Base-by-base conservation (phyloP, 2,113 vertebrate species). In the mouse (Mus musculus) region DNA sequence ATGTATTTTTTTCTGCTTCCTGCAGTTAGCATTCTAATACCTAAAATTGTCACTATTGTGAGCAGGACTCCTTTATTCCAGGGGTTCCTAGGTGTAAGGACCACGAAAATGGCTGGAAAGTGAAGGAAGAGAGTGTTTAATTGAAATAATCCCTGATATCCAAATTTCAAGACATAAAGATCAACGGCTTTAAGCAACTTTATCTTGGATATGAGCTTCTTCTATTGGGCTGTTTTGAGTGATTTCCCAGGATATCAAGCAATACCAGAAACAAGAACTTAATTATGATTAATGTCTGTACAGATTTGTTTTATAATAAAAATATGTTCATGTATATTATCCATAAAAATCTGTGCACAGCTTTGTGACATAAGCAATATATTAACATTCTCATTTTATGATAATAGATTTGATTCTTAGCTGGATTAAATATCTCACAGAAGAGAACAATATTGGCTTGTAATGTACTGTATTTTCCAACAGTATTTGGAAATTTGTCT, bases 371-470 rank as follows among this genome's bases (percentile, higher is more conserved):
- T 61, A 72, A 81, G 28, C 11, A 67, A 94, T 88, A 65, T 92
- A 52, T 94, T 93, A 88, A 28, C 59, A 69, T 91, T 26, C 14
- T 76, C 6, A 49, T 81, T 71, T 95, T 63, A 75, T 69, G 4
- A n/a, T 42, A 95, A 77, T 46, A 88, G 1, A 54, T 94, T 93
- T 90, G 59, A 93, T 95, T 67, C 49, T 95, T 72, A 77, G 19
- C 30, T 93, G 17, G 33, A 69, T 93, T 96, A 92, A 96, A 96
- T 97, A 96, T 67, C 36, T 77, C 93, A 7, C 30, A 49, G 72
- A 96, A 72, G 73, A 88, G 56, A 88, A 77, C 61, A 61, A 96
- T 93, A 92, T 91, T 84, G 78, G 80, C 9, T 93, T 90, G 30
- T 81, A 89, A 88, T 92, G 80, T 42, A 42, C 42, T 42, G 42